Evolutionary conservation across 2,113 vertebrate species (phyloP).

Genomic region (Coryphaenoides rupestris): DNA sequence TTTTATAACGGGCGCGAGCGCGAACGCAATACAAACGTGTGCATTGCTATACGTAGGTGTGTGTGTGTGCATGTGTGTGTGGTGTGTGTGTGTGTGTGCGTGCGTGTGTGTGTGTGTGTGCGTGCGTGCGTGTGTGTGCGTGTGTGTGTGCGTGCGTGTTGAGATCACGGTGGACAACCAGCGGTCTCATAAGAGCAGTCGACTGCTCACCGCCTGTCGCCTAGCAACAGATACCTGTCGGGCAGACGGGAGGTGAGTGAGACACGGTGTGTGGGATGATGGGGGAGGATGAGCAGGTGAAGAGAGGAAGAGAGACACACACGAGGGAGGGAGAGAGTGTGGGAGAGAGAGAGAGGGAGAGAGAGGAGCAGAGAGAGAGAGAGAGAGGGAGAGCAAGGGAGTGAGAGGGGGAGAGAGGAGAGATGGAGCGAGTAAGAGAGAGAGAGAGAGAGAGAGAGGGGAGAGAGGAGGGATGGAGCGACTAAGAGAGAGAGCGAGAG

Average conservation of each 20-base stretch:
- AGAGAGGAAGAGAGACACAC: slow-evolving; percentile 1
- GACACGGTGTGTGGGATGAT: slow-evolving; percentile 62
- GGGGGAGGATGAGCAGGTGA: slow-evolving; percentile 35
- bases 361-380: no score
- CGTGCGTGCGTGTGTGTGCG: neutral
- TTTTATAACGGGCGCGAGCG: no score
- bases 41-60: no score
- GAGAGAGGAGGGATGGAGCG: slow-evolving; percentile 21
- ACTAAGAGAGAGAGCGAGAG: neutral
- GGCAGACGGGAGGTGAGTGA: slow-evolving; percentile 76
- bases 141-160: neutral
- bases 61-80: neutral
- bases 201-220: slow-evolving; percentile 68
- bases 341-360: no score
- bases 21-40: no score
- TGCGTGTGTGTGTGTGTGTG: slow-evolving; percentile 12
- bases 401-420: slow-evolving; percentile 41
- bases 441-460: slow-evolving; percentile 59
- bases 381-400: no score
- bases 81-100: slow-evolving; percentile 6
- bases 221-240: slow-evolving; percentile 78
- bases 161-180: slow-evolving; percentile 71
- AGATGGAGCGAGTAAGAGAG: slow-evolving; percentile 73
- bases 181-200: slow-evolving; percentile 72
- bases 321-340: no score